Percentiles rank a stretch among this genome's conserved stretches.
Evolutionary conservation across 2,888 invertebrate genomes (phyloP).

Genomic region (Junonia oenone): DNA sequence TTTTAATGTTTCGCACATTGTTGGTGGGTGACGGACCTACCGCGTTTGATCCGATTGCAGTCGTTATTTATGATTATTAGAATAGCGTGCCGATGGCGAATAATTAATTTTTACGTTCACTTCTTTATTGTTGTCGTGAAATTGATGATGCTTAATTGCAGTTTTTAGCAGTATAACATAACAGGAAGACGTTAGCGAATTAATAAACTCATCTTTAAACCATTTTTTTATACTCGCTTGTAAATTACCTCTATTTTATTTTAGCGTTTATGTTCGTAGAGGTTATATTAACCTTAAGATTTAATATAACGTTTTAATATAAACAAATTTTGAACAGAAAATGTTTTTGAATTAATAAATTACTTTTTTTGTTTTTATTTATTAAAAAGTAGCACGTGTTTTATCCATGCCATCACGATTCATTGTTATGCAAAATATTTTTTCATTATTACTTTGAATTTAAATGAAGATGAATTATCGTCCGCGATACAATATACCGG

Average conservation of each 20-base stretch:
- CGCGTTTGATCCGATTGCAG: conserved; percentile 74
- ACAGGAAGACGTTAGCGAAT: conserved; percentile 29
- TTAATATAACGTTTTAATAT: neutral
- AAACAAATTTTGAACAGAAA: neutral
- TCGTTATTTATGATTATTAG: conserved; percentile 76
- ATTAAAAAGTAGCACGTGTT: neutral
- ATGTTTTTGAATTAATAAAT: neutral
- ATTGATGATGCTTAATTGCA: conserved; percentile 51
- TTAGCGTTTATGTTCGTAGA: conserved; percentile 4
- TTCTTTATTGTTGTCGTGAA: conserved; percentile 60
- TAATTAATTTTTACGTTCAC: conserved; percentile 75
- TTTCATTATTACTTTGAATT: neutral
- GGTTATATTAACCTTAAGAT: neutral
- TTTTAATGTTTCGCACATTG: conserved; percentile 80
- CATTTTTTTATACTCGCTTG: conserved; percentile 12
- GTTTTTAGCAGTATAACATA: conserved; percentile 29
- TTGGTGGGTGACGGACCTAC: conserved; percentile 60
- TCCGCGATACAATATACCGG: neutral
- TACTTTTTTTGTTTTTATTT: neutral
- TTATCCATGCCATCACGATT: neutral
- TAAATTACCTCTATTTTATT: conserved; percentile 5
- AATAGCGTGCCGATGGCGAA: conserved; percentile 69
- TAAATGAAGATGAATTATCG: neutral
- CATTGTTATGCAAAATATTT: neutral
- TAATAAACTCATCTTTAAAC: conserved; percentile 25